Evolutionary conservation across 2,888 invertebrate species (phyloP).

Genomic region (Andrena trimmerana): DNA sequence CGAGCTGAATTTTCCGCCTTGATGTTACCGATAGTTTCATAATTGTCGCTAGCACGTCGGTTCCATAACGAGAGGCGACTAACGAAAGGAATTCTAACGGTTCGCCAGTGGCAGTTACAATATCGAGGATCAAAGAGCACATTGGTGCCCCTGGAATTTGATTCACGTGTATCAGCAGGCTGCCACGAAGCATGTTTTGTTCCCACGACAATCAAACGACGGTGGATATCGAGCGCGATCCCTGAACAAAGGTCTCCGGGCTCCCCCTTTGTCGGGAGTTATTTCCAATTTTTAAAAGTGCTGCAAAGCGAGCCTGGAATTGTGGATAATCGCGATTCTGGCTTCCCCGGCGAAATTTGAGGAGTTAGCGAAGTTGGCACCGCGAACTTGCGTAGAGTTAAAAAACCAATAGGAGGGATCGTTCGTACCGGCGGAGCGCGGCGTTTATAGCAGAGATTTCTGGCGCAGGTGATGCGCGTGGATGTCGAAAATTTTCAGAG

Average conservation of each 20-base stretch:
- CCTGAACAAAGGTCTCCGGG: background rate
- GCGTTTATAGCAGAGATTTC: slow-evolving; percentile 5
- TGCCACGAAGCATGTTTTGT: background rate
- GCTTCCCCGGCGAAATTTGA: background rate
- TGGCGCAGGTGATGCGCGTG: background rate
- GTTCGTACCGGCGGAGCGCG: slow-evolving; percentile 1
- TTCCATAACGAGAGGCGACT: background rate
- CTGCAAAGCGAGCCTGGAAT: background rate
- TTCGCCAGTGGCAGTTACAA: background rate
- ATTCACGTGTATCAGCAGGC: slow-evolving; percentile 9
- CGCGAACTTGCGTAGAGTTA: slow-evolving; percentile 5
- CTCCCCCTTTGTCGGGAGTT: background rate
- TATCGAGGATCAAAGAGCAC: slow-evolving; percentile 1
- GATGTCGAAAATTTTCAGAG: background rate
- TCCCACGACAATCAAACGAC: slow-evolving; percentile 16
- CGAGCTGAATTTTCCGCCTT: background rate
- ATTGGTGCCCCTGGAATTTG: slow-evolving; percentile 11
- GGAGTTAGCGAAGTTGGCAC: background rate
- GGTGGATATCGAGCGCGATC: background rate
- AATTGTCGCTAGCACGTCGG: background rate
- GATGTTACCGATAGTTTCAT: background rate
- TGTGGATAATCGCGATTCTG: slow-evolving; percentile 9
- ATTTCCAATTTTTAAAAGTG: background rate
- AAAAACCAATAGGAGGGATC: background rate
- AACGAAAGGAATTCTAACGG: slow-evolving; percentile 6